Conservation (phyloP, 2,113 vertebrate genomes). For the Megaceryle maxima region DNA sequence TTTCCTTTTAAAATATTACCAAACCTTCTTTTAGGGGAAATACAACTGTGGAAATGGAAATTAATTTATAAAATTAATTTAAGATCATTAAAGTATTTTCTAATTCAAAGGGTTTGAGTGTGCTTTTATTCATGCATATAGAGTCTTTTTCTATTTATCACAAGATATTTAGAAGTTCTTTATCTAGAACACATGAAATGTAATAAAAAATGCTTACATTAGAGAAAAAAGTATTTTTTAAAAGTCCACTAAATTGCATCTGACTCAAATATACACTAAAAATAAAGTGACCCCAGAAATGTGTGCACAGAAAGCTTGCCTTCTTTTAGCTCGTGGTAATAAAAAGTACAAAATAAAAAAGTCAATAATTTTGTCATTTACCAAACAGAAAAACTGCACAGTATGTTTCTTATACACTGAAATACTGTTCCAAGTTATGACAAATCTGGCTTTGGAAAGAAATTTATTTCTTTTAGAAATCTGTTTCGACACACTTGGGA, state of each 20-base stretch:
- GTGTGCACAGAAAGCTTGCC: not conserved
- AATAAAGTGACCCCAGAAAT: not conserved
- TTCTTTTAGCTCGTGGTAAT: not conserved
- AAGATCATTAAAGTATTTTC: not conserved
- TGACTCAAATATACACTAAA: slow-evolving; percentile 2
- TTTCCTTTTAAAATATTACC: not conserved
- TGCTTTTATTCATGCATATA: not conserved
- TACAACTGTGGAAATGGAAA: not conserved
- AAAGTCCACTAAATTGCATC: not conserved
- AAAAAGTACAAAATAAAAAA: not conserved
- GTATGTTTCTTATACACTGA: not conserved
- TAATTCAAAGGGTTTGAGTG: not conserved
- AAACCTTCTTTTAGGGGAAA: not conserved
- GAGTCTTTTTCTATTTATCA: not conserved
- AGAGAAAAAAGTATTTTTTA: not conserved
- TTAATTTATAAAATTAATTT: slow-evolving; percentile 14
- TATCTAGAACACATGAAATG: not conserved
- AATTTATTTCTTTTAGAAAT: slow-evolving; percentile 11
- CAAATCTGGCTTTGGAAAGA: not conserved
- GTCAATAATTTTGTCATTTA: not conserved
- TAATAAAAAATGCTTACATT: not conserved
- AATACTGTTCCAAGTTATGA: not conserved
- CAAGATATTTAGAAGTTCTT: not conserved
- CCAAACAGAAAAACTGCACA: not conserved
- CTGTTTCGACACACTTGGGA: not conserved